Conservation (phyloP, 1,140 invertebrate species). For the Papilio machaon region DNA sequence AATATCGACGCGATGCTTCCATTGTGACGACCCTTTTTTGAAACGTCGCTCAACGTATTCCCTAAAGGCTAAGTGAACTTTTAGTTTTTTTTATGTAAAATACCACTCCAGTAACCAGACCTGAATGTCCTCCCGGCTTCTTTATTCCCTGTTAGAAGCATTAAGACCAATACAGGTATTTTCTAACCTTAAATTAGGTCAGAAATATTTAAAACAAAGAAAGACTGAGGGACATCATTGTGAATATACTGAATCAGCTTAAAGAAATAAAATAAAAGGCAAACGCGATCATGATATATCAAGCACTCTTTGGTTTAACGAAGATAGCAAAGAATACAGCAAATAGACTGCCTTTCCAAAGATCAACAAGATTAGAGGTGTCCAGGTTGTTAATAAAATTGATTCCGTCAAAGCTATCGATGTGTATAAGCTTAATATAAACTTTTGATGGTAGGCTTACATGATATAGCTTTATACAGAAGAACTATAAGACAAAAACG, state of each 20-base stretch:
- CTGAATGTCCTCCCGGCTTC: neutral
- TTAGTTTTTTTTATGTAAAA: neutral
- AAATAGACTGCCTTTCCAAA: conserved; percentile 1
- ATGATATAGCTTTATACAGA: neutral
- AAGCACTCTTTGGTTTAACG: neutral
- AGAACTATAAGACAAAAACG: neutral
- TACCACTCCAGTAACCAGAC: neutral
- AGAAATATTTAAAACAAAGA: neutral
- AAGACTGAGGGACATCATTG: neutral
- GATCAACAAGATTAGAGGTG: conserved; percentile 5
- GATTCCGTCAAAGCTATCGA: neutral
- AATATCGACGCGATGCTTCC: neutral
- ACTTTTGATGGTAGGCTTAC: neutral
- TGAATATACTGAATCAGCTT: neutral
- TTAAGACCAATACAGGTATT: too few relatives aligned
- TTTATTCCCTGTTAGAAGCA: neutral
- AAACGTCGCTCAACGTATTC: neutral
- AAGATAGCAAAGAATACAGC: neutral
- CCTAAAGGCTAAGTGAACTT: neutral
- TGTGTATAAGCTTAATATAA: neutral
- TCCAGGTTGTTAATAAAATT: neutral
- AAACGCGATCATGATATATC: neutral
- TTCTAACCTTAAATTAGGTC: too few relatives aligned
- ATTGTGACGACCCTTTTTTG: neutral
- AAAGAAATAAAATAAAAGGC: neutral